A percentile compares a stretch with the other conserved stretches of the same genome.
Conservation (phyloP, 2,888 invertebrate genomes). For the Parapristionchus giblindavisi region DNA sequence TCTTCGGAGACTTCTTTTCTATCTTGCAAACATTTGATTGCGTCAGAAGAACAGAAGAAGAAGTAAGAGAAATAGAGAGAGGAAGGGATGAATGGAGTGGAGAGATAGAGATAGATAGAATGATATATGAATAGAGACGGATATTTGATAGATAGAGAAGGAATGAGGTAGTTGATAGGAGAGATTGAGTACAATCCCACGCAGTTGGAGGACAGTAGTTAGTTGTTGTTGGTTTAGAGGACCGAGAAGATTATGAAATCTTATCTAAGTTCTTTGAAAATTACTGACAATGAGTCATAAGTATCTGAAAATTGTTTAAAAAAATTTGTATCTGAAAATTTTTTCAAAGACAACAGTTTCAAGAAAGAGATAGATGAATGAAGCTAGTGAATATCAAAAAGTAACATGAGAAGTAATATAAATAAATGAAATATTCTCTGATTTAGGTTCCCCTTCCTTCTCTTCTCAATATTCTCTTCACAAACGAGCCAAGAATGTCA, state of each 20-base stretch:
- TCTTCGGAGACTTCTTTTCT: background rate
- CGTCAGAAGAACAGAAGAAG: slow-evolving; percentile 4
- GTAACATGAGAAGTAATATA: background rate
- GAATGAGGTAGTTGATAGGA: slow-evolving; percentile 7
- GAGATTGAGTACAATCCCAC: slow-evolving; percentile 1
- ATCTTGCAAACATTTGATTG: background rate
- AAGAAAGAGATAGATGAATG: background rate
- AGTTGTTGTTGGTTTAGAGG: too few relatives aligned
- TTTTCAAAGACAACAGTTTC: background rate
- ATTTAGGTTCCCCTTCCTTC: slow-evolving; percentile 67
- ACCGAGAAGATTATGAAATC: background rate
- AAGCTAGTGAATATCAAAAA: background rate
- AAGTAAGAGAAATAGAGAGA: slow-evolving; percentile 8
- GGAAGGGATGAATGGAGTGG: slow-evolving; percentile 9
- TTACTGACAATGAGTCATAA: background rate
- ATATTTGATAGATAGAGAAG: slow-evolving; percentile 7
- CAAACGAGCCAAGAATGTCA: slow-evolving; percentile 65
- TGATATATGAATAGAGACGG: slow-evolving; percentile 10
- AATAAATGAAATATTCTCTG: background rate
- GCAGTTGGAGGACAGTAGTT: too few relatives aligned
- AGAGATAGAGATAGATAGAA: slow-evolving; percentile 2
- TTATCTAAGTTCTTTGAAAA: background rate
- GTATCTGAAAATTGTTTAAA: background rate
- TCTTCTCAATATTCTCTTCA: slow-evolving; percentile 65
- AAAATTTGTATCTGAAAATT: background rate